phyloP scores from a whole-genome alignment of 1,140 invertebrate species.

The Papilio glaucus region DNA sequence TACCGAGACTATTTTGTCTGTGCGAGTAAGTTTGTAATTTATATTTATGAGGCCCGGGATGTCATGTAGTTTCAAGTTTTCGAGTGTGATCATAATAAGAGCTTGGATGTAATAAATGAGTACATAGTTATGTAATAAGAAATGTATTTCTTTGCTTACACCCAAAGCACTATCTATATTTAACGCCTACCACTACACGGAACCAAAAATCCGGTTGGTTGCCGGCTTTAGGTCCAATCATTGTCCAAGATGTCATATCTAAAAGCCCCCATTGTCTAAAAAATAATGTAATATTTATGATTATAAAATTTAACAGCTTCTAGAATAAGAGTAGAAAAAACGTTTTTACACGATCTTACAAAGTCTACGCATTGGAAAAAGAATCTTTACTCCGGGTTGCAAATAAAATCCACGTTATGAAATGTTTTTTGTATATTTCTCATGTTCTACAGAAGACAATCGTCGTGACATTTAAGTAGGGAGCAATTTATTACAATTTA shows the following conservation, averaged over 20 bases:
- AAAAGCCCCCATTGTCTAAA: no score
- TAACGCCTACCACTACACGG: neutral
- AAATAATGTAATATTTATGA: no score
- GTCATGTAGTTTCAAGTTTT: neutral
- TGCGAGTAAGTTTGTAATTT: conserved; percentile 6
- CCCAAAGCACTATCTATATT: neutral
- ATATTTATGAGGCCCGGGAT: conserved; percentile 21
- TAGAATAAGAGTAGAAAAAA: no score
- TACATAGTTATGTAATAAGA: neutral
- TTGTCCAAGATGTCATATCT: no score
- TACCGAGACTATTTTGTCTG: neutral
- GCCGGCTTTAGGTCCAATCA: no score
- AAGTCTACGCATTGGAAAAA: no score
- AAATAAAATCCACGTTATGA: neutral
- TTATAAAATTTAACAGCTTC: no score
- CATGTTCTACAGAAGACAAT: neutral
- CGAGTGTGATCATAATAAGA: neutral
- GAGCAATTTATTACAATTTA: conserved; percentile 18
- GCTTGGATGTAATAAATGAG: neutral
- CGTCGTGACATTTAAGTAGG: neutral
- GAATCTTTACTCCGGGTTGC: no score
- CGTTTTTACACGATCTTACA: no score
- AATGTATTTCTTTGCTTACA: neutral
- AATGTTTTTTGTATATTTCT: neutral
- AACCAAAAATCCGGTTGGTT: neutral